Conservation (phyloP, 2,888 invertebrate genomes). For the Vesta saturnalis region DNA sequence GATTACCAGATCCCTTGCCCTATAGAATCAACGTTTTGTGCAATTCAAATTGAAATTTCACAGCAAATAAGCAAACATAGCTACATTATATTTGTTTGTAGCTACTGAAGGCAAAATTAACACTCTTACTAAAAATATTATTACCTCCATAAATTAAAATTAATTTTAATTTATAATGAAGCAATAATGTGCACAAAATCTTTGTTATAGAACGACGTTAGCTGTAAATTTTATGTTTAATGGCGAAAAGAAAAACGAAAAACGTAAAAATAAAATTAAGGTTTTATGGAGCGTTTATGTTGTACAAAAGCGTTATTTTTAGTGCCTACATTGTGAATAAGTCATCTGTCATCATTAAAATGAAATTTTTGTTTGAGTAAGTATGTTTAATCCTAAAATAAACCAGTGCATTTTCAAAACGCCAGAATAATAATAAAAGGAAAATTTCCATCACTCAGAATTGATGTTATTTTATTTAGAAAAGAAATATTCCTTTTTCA, state of each 20-base stretch:
- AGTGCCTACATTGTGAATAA: neutral
- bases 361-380: neutral
- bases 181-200: constrained; percentile 23
- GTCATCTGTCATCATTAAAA: constrained; percentile 1
- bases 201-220: constrained; percentile 18
- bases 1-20: constrained; percentile 15
- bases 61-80: constrained; percentile 1
- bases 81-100: neutral
- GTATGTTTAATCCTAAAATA: neutral
- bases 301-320: constrained; percentile 11
- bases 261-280: constrained; percentile 19
- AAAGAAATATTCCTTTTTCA: neutral
- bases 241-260: constrained; percentile 19
- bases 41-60: constrained; percentile 9
- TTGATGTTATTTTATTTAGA: neutral
- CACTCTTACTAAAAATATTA: constrained; percentile 13
- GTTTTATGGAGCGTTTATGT: constrained; percentile 16
- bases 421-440: neutral
- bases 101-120: neutral
- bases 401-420: neutral
- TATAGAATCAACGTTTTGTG: constrained; percentile 18
- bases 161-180: constrained; percentile 25
- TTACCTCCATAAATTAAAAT: constrained; percentile 21
- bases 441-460: neutral
- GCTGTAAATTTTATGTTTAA: constrained; percentile 26